Evolutionary conservation across 2,797 vertebrate genomes (phyloP).

Genomic region (Zalophus californianus): DNA sequence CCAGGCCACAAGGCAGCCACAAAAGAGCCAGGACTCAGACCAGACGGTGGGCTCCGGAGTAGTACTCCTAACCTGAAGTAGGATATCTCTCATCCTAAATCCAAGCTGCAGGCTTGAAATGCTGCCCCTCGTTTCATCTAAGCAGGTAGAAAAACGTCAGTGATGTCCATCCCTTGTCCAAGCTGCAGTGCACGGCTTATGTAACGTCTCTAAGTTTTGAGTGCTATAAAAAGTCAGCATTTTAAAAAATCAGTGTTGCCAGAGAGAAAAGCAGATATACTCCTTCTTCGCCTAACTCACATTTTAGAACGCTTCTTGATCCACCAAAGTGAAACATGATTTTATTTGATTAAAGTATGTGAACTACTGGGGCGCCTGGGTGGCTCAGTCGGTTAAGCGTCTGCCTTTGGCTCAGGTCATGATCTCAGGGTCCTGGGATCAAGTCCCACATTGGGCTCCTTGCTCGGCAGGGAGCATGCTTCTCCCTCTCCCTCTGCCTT

Average conservation of each 20-base stretch:
- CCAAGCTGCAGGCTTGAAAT: not conserved
- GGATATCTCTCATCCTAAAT: not conserved
- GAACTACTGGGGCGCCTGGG: not conserved
- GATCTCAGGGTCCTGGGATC: not conserved
- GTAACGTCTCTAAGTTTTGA: not conserved
- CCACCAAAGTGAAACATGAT: not conserved
- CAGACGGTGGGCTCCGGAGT: not conserved
- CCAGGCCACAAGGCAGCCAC: not conserved
- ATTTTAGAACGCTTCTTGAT: not conserved
- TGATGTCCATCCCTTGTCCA: fast-evolving
- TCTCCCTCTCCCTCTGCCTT: not conserved
- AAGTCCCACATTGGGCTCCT: not conserved
- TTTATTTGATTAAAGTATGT: not conserved
- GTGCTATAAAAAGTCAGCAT: not conserved
- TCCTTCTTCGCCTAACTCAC: not conserved
- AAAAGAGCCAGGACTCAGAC: not conserved
- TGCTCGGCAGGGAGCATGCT: not conserved
- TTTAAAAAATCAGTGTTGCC: not conserved
- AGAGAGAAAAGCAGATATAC: not conserved
- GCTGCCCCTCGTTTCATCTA: not conserved
- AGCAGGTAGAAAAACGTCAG: not conserved
- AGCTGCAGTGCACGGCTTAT: not conserved
- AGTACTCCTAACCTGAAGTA: not conserved
- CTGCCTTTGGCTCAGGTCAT: not conserved
- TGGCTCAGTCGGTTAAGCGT: not conserved